phyloP scores from a whole-genome alignment of 2,888 invertebrate species.

The Diachrysia chrysitis region DNA sequence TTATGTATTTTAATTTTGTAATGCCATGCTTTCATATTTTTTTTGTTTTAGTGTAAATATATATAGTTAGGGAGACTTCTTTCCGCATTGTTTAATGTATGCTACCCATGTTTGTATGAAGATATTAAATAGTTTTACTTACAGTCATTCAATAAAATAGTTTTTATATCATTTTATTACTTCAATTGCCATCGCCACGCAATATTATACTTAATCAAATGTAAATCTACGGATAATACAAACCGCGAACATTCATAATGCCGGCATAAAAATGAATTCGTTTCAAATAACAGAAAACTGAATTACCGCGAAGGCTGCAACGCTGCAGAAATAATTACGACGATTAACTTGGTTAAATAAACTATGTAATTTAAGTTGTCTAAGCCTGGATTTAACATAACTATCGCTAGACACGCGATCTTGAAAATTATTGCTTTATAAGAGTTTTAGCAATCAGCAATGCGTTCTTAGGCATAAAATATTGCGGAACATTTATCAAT shows the following conservation, averaged over 20 bases:
- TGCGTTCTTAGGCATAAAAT: neutral
- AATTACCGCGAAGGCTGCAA: slow-evolving; percentile 30
- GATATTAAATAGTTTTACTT: neutral
- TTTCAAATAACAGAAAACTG: slow-evolving; percentile 32
- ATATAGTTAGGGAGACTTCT: slow-evolving; percentile 6
- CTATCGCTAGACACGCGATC: slow-evolving; percentile 38
- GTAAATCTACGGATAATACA: neutral
- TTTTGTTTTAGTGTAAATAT: slow-evolving; percentile 36
- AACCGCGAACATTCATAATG: neutral
- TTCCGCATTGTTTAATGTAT: neutral
- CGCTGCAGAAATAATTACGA: slow-evolving; percentile 40
- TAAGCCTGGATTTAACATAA: slow-evolving; percentile 45
- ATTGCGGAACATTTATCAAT: slow-evolving; percentile 1
- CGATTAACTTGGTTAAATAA: slow-evolving; percentile 32
- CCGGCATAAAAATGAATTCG: slow-evolving; percentile 17
- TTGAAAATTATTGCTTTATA: slow-evolving; percentile 30
- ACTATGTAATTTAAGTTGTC: slow-evolving; percentile 30
- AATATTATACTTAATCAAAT: slow-evolving; percentile 12
- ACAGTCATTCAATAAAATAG: neutral
- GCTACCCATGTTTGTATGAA: neutral
- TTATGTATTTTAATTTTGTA: slow-evolving; percentile 55
- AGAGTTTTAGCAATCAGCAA: neutral
- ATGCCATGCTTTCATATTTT: slow-evolving; percentile 47
- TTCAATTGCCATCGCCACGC: slow-evolving; percentile 6
- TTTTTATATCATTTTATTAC: neutral